A percentile compares a stretch with the other conserved stretches of the same genome.
phyloP scores from a whole-genome alignment of 64 coral and sea anemone genomes.

The Montipora sp. region DNA sequence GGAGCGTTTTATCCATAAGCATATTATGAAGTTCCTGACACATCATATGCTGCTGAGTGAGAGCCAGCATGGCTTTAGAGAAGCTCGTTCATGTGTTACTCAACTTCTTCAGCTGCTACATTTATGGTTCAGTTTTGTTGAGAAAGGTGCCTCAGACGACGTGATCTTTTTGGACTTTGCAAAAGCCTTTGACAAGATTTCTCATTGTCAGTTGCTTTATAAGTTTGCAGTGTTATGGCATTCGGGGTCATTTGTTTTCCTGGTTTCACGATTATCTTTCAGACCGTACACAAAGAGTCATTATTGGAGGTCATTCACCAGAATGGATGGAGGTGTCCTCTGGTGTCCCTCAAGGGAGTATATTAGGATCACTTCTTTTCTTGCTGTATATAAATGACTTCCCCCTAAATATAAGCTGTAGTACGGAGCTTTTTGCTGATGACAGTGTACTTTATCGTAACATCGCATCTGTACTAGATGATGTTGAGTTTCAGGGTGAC shows the following conservation, averaged over 20 bases:
- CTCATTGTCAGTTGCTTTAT: background rate
- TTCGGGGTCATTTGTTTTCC: no score
- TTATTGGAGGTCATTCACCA: no score
- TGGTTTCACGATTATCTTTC: background rate
- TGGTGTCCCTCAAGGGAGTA: no score
- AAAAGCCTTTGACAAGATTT: background rate
- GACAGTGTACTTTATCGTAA: no score
- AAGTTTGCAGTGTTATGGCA: background rate
- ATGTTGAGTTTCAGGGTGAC: no score
- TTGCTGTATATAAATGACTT: no score
- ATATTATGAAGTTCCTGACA: background rate
- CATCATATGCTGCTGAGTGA: background rate
- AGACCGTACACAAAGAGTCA: background rate
- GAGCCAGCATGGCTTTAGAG: background rate
- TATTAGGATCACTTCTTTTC: no score
- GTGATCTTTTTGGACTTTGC: background rate
- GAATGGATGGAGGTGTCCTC: no score
- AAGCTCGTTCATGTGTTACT: background rate
- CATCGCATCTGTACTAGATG: no score
- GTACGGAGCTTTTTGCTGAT: no score
- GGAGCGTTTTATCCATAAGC: no score
- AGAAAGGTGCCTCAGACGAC: background rate
- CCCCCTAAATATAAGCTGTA: no score
- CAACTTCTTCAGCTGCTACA: constrained; percentile 20
- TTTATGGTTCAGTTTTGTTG: background rate